A percentile compares a stretch with the other conserved stretches of the same genome.
Conservation (phyloP, 2,888 invertebrate genomes). For the Agrotis exclamationis region DNA sequence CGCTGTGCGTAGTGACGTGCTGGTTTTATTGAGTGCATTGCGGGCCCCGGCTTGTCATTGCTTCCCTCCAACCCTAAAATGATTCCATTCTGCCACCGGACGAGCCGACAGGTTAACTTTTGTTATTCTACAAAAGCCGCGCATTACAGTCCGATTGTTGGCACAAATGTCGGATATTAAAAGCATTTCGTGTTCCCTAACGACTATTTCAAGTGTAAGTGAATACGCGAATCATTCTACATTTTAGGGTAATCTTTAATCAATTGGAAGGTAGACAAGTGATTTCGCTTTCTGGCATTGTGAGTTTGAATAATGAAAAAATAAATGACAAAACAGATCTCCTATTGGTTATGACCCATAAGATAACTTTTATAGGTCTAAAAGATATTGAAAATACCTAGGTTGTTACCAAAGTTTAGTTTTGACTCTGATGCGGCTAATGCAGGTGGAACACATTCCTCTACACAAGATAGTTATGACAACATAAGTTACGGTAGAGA, state of each 20-base stretch:
- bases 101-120: slow-evolving; percentile 90
- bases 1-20: slow-evolving; percentile 56
- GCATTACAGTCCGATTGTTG: slow-evolving; percentile 89
- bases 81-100: slow-evolving; percentile 86
- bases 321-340: no score
- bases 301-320: neutral
- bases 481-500: neutral
- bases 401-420: no score
- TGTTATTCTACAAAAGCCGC: slow-evolving; percentile 88
- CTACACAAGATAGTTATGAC: no score
- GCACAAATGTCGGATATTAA: slow-evolving; percentile 90
- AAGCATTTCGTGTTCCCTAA: slow-evolving; percentile 84
- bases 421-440: no score
- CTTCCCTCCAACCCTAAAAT: slow-evolving; percentile 90
- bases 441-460: no score
- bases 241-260: slow-evolving; percentile 47
- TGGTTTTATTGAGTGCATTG: slow-evolving; percentile 79
- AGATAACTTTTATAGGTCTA: no score
- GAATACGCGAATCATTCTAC: slow-evolving; percentile 47
- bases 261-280: slow-evolving; percentile 19
- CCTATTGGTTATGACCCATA: no score
- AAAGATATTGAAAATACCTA: no score
- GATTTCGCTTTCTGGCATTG: neutral
- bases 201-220: slow-evolving; percentile 77
- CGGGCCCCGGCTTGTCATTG: slow-evolving; percentile 87